Percentiles rank a stretch among this genome's conserved stretches.
Evolutionary conservation across 2,888 invertebrate genomes (phyloP).

Genomic region (Trichopoda pennipes): DNA sequence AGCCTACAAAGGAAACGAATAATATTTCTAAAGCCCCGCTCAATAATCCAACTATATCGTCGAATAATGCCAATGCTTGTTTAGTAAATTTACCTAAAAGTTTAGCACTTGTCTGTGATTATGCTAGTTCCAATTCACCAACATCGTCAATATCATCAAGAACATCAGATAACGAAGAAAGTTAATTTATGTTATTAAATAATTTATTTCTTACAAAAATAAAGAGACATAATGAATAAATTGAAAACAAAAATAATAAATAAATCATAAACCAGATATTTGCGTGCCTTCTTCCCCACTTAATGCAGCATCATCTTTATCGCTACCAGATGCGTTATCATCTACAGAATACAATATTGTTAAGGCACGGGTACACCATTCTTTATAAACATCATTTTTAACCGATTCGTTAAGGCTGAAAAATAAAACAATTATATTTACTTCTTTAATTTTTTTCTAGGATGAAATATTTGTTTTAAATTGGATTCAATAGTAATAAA

Average conservation of each 20-base stretch:
- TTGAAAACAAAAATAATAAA: constrained; percentile 4
- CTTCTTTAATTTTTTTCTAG: no score
- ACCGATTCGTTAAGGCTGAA: constrained; percentile 69
- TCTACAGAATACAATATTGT: constrained; percentile 72
- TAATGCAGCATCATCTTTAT: constrained; percentile 21
- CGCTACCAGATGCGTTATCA: constrained; percentile 38
- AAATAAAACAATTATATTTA: constrained; percentile 12
- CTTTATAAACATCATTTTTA: constrained; percentile 68
- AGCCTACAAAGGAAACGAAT: neutral
- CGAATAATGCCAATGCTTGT: constrained; percentile 4
- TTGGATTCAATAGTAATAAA: no score
- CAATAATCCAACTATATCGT: neutral
- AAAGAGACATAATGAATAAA: constrained; percentile 11
- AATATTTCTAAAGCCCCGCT: neutral
- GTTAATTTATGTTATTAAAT: constrained; percentile 21
- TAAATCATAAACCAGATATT: constrained; percentile 20
- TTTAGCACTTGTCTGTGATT: constrained; percentile 74
- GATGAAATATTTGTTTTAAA: no score
- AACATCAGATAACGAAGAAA: constrained; percentile 51
- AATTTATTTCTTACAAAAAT: constrained; percentile 37
- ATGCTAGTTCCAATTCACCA: constrained; percentile 71
- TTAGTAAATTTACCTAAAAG: constrained; percentile 69
- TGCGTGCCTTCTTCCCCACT: neutral
- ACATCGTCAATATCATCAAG: constrained; percentile 27
- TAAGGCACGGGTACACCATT: constrained; percentile 72